phyloP scores from a whole-genome alignment of 2,888 invertebrate species.

The Didymodactylos carnosus region DNA sequence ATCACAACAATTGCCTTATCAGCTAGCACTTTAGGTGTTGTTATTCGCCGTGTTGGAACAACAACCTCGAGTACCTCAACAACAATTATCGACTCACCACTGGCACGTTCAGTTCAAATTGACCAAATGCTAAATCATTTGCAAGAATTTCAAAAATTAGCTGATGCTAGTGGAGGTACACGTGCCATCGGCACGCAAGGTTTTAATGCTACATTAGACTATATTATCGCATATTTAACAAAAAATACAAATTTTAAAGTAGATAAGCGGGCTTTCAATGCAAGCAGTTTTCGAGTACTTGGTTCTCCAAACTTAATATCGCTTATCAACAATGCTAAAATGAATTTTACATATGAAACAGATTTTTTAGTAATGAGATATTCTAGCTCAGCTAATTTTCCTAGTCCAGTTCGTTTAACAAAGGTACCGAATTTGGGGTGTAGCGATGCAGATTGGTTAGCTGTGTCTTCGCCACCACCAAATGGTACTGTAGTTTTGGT shows the following conservation, averaged over 20 bases:
- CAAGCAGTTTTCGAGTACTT: background rate
- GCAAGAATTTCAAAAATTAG: background rate
- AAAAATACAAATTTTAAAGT: background rate
- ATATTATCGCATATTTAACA: background rate
- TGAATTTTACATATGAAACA: background rate
- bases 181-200: background rate
- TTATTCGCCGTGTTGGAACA: no score
- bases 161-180: background rate
- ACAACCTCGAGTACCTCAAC: no score
- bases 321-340: background rate
- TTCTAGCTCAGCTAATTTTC: background rate
- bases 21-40: no score
- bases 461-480: no score
- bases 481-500: no score
- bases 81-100: no score
- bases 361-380: background rate
- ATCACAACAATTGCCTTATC: no score
- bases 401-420: background rate
- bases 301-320: background rate
- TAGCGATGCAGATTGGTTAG: background rate
- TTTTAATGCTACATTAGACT: background rate
- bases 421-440: background rate
- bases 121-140: background rate
- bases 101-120: background rate
- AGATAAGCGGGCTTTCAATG: background rate